A percentile compares a stretch with the other conserved stretches of the same genome.
phyloP scores from a whole-genome alignment of 2,888 invertebrate species.

The Fragum whitleyi region DNA sequence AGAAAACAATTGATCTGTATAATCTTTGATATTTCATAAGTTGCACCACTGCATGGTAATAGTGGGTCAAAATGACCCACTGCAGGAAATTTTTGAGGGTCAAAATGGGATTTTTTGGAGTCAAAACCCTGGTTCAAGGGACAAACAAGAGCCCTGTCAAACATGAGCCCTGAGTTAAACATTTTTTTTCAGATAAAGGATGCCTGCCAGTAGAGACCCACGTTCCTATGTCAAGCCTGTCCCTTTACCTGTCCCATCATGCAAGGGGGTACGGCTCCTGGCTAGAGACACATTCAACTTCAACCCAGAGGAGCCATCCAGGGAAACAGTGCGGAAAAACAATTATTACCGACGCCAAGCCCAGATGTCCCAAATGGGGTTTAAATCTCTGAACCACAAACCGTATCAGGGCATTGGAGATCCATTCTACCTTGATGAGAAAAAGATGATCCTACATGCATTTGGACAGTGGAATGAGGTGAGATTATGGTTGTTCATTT shows the following conservation, averaged over 20 bases:
- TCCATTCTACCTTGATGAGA: slow-evolving; percentile 83
- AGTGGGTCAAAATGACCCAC: too few relatives aligned
- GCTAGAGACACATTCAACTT: slow-evolving; percentile 77
- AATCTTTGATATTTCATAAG: too few relatives aligned
- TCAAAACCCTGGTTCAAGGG: too few relatives aligned
- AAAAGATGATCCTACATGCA: slow-evolving; percentile 81
- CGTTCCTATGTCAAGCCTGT: slow-evolving; percentile 74
- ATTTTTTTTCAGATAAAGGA: neutral
- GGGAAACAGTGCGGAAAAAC: slow-evolving; percentile 78
- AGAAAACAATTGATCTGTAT: too few relatives aligned
- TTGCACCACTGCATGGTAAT: too few relatives aligned
- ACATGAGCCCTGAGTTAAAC: too few relatives aligned
- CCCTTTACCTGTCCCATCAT: slow-evolving; percentile 79
- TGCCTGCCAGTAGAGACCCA: too few relatives aligned
- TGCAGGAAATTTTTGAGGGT: too few relatives aligned
- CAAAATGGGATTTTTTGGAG: too few relatives aligned
- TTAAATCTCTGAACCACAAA: slow-evolving; percentile 78
- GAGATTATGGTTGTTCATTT: too few relatives aligned
- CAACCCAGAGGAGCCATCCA: slow-evolving; percentile 78
- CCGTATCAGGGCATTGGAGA: slow-evolving; percentile 84
- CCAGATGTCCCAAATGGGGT: slow-evolving; percentile 82
- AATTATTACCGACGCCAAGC: slow-evolving; percentile 81
- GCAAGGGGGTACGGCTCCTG: slow-evolving; percentile 77
- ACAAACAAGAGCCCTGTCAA: neutral
- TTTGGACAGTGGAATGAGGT: slow-evolving; percentile 84